Evolutionary conservation across 2,113 vertebrate species (phyloP).

Genomic region (Pungitius pungitius): DNA sequence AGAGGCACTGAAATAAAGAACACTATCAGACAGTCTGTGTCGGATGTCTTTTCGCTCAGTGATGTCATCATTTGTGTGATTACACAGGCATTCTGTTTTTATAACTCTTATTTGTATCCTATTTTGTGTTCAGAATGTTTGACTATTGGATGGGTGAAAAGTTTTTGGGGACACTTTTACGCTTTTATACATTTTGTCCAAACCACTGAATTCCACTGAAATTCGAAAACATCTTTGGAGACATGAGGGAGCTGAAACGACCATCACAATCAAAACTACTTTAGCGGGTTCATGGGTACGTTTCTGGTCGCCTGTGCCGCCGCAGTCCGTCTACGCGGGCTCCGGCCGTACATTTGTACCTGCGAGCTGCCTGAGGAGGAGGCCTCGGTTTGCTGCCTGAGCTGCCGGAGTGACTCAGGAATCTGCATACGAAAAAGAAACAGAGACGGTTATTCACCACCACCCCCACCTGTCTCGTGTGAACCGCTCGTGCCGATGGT

Average conservation of each 20-base stretch:
- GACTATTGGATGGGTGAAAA: not conserved
- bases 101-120: not conserved
- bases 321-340: too few species aligned
- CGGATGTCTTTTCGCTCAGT: not conserved
- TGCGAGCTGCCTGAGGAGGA: constrained; percentile 84
- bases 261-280: too few species aligned
- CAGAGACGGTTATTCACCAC: fast-evolving
- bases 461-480: too few species aligned
- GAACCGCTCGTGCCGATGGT: not conserved
- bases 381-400: constrained; percentile 85
- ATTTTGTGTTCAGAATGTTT: not conserved
- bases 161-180: not conserved
- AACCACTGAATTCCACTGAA: not conserved
- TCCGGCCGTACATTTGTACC: constrained; percentile 71
- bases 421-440: constrained; percentile 70
- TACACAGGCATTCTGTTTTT: not conserved
- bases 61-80: not conserved
- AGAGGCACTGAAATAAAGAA: constrained; percentile 80
- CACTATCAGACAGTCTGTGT: not conserved
- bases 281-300: not conserved
- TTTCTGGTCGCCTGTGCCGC: too few species aligned
- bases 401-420: constrained; percentile 89
- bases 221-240: not conserved
- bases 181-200: not conserved
- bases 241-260: too few species aligned